Base-by-base conservation (phyloP, 2,888 invertebrate genomes). In the Omphaloscelis lunosa region DNA sequence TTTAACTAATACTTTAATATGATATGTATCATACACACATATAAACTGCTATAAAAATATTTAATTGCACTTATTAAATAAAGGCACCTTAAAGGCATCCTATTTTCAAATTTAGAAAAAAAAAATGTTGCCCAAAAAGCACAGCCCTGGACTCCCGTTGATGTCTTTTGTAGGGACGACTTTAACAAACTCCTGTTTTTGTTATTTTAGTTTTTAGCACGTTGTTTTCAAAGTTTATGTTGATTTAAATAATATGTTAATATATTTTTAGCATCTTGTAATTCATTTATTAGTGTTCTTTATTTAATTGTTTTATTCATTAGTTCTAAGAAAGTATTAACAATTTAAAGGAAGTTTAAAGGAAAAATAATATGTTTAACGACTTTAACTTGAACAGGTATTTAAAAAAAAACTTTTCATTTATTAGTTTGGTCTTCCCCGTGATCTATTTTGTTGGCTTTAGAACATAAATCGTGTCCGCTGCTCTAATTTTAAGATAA, bases 81-180 rank as follows among this genome's bases (percentile, higher is more conserved):
- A n/a, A n/a, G n/a, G n/a, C n/a, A 11, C 41, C 41, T 41, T 41
- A 41, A 41, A 41, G 2, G 9, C 1, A 11, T 15, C 4, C 15
- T 45, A 48, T 48, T 48, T 48, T 6, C 6, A 48, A 48, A 48
- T 48, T 48, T 17, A 1, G 48, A 6, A 48, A 48, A 48, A 17
- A 48, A 17, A 17, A 17, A 48, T 17, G 6, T 1, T 48, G 7
- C 7, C 0, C 2, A 17, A 17, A 48, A 11, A 17, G 6, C 5
- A 48, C 20, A 51, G 8, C 20, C 20, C 20, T 7, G 7, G 20
- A n/a, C 79, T 80, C 89, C 77, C 91, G 91, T 91, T 91, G 91
- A 91, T 85, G 89, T 91, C 91, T 91, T 91, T 91, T 90, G 70
- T 86, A 84, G 29, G 84, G 56, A 73, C 74, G 71, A 77, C 0